phyloP scores from a whole-genome alignment of 2,113 vertebrate species.

The Psilopogon haemacephalus region DNA sequence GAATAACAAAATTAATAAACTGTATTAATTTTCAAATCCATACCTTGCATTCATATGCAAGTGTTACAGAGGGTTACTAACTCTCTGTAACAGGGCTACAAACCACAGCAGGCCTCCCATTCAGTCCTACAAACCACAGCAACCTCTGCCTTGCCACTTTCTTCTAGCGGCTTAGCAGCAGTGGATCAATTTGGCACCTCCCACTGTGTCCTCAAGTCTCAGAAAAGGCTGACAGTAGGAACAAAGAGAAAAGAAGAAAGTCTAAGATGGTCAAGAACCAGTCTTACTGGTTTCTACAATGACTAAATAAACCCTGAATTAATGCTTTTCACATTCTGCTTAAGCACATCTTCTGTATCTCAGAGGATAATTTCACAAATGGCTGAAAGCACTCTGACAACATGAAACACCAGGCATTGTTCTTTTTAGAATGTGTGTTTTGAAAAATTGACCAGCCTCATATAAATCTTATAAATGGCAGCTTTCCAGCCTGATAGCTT shows the following conservation, averaged over 20 bases:
- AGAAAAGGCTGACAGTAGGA: neutral
- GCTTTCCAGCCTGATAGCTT: slow-evolving; percentile 11
- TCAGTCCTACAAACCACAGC: neutral
- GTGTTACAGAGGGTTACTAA: neutral
- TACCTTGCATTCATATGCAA: too few relatives aligned
- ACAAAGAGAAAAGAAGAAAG: neutral
- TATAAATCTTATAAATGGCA: slow-evolving; percentile 14
- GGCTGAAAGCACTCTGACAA: slow-evolving; percentile 1
- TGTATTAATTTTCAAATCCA: too few relatives aligned
- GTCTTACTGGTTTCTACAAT: neutral
- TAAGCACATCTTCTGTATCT: neutral
- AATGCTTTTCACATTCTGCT: neutral
- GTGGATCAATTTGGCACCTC: neutral
- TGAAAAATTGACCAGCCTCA: neutral
- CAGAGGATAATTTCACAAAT: neutral
- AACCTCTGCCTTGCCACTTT: neutral
- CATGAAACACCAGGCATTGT: neutral
- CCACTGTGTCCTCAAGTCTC: neutral
- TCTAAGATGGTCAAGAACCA: neutral
- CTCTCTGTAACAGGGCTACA: neutral
- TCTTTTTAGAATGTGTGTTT: neutral
- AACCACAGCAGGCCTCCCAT: neutral
- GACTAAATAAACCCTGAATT: neutral
- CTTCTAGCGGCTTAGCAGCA: neutral
- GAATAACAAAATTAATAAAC: too few relatives aligned